phyloP scores from a whole-genome alignment of 2,888 invertebrate species.

The Plutella xylostella region DNA sequence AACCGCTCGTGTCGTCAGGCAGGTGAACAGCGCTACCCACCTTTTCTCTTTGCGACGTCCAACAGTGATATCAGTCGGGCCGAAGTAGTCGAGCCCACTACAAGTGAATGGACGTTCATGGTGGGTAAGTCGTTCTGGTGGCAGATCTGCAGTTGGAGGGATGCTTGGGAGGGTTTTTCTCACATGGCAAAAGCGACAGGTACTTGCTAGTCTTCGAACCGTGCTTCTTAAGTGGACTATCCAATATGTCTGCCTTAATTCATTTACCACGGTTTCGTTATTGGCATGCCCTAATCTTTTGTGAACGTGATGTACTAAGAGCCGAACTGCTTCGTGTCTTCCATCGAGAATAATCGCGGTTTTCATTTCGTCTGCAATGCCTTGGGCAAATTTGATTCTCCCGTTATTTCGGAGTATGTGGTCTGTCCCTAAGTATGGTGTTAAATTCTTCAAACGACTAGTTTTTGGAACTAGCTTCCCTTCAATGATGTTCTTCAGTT shows the following conservation, averaged over 20 bases:
- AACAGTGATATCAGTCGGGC: neutral
- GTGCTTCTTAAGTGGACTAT: slow-evolving; percentile 4
- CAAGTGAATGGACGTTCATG: neutral
- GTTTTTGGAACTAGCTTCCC: neutral
- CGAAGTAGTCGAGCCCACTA: neutral
- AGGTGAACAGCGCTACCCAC: neutral
- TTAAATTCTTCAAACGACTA: neutral
- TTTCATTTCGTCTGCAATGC: neutral
- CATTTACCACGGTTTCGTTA: neutral
- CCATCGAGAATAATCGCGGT: neutral
- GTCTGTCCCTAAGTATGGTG: neutral
- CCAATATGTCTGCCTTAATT: neutral
- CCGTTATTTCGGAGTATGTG: neutral
- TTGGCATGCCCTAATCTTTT: neutral
- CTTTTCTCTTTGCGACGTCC: neutral
- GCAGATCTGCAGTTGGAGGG: neutral
- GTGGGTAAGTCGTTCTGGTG: neutral
- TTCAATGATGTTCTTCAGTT: neutral
- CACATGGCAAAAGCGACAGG: slow-evolving; percentile 18
- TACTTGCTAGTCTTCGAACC: slow-evolving; percentile 15
- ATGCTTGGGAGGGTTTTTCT: slow-evolving; percentile 9
- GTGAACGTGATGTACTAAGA: neutral
- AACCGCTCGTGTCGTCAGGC: neutral
- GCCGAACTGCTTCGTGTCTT: neutral
- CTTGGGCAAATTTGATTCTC: neutral